Base-by-base conservation (phyloP, 2,888 invertebrate genomes). In the Mesorhabditis belari region DNA sequence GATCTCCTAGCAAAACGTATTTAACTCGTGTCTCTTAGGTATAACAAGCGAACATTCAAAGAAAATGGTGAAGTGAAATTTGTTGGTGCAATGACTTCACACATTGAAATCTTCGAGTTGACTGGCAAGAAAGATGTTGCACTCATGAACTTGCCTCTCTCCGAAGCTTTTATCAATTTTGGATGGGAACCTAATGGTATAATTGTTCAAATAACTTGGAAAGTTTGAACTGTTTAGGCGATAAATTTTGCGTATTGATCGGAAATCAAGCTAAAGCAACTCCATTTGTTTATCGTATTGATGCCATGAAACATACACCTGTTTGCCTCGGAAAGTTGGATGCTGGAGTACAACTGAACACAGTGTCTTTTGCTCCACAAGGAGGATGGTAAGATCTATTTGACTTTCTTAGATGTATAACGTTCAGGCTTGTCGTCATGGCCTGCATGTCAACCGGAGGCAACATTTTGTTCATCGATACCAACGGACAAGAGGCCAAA, bases 101-200 rank as follows among this genome's bases (percentile, higher is more conserved):
- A 95, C 82, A 93, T 98, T 84, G 98, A 99, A 85, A 90, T 98
- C 73, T 98, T 98, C 86, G 93, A 96, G 81, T 92, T 98, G 89
- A 86, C 92, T 58, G 83, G 84, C 66, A 84, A 84, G 73, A 84
- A 84, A 73, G 94, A 96, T 81, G 91, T 96, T 74, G 96, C 98
- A 0, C 94, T 98, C 0, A 96, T 98, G 82, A 92, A 91, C 12
- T 90, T 96, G 1, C 96, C 96, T 83, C 90, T 93, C 66, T 93
- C 96, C 82, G 85, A 85, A 67, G 81, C 81, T 54, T 83, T 86
- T 57, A 75, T 84, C 78, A 92, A 93, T 0, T 96, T 98, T 80
- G 93, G 93, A 0, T 98, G 96, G 96, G 98, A 98, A 82, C 96
- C 98, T 0, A 65, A 70, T 52, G 75, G 73, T 74, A 58, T 9